phyloP scores from a whole-genome alignment of 2,888 invertebrate species.

The Scaptomyza parva region DNA sequence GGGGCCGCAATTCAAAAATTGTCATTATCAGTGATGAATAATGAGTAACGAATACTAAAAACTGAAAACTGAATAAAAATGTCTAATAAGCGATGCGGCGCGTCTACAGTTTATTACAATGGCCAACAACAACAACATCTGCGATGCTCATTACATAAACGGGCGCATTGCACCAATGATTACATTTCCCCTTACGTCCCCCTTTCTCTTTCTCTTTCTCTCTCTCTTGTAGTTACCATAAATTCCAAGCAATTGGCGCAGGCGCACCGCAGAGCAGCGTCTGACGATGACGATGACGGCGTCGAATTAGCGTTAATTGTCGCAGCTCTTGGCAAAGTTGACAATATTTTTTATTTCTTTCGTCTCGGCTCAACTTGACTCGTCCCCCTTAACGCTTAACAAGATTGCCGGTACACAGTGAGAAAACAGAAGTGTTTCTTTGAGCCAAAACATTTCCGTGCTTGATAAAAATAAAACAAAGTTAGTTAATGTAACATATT shows the following conservation, averaged over 20 bases:
- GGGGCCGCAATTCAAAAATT: slow-evolving; percentile 35
- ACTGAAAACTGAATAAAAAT: slow-evolving; percentile 59
- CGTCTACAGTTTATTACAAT: slow-evolving; percentile 17
- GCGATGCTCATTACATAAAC: slow-evolving; percentile 68
- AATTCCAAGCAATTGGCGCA: slow-evolving; percentile 29
- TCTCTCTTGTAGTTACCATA: slow-evolving; percentile 1
- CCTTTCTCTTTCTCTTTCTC: neutral
- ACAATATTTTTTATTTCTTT: slow-evolving; percentile 47
- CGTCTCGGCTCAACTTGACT: slow-evolving; percentile 1
- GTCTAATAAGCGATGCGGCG: slow-evolving; percentile 51
- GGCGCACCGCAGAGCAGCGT: slow-evolving; percentile 21
- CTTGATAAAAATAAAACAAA: too few species aligned
- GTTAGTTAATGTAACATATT: too few species aligned
- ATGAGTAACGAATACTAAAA: slow-evolving; percentile 48
- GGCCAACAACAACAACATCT: slow-evolving; percentile 13
- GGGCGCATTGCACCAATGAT: slow-evolving; percentile 59
- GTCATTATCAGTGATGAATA: slow-evolving; percentile 44
- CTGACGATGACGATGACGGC: slow-evolving; percentile 37
- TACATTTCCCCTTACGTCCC: slow-evolving; percentile 11
- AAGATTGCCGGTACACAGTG: slow-evolving; percentile 48
- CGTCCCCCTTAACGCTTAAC: slow-evolving; percentile 61
- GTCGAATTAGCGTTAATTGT: slow-evolving; percentile 72
- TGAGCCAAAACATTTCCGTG: too few species aligned
- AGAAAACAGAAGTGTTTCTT: neutral
- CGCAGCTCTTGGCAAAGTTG: slow-evolving; percentile 53